These are phyloP conservation scores for Halcyon badia DNA, from an alignment of 2,797 vertebrate genomes.

Conservation along the genomic window DNA sequence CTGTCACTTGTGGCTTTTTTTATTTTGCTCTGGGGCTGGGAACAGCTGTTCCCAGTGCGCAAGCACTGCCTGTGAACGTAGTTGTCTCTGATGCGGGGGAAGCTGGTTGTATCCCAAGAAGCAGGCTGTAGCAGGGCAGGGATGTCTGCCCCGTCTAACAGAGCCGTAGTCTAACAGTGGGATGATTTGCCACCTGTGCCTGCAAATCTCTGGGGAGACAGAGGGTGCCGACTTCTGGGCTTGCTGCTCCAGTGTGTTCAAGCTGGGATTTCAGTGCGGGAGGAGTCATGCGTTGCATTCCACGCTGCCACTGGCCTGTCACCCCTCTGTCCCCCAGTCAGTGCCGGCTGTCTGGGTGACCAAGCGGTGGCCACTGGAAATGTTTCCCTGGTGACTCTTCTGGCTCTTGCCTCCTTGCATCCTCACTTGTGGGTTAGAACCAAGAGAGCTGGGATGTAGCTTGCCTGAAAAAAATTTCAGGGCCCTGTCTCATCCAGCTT, in stretches of 20 bases:
- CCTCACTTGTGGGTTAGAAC: not conserved
- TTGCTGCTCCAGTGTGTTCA: not conserved
- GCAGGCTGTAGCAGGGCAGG: not conserved
- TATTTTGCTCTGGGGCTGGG: not conserved
- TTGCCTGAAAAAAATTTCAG: not conserved
- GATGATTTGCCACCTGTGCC: not conserved
- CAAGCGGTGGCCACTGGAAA: accelerated
- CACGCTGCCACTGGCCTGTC: not conserved
- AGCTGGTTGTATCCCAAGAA: not conserved
- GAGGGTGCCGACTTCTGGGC: not conserved
- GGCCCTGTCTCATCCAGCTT: not conserved
- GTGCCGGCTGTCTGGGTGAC: not conserved
- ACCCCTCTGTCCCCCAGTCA: not conserved
- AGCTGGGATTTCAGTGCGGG: not conserved
- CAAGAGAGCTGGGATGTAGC: not conserved
- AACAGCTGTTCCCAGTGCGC: not conserved
- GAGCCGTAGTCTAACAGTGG: not conserved
- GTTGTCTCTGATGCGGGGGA: not conserved
- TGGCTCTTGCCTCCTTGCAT: not conserved
- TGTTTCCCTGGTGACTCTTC: not conserved
- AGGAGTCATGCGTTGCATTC: accelerated
- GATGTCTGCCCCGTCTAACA: not conserved
- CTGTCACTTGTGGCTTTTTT: not conserved
- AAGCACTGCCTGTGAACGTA: not conserved
- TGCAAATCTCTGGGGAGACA: not conserved